Evolutionary conservation across 2,797 vertebrate species (phyloP).

Genomic region (Gouania willdenowi): DNA sequence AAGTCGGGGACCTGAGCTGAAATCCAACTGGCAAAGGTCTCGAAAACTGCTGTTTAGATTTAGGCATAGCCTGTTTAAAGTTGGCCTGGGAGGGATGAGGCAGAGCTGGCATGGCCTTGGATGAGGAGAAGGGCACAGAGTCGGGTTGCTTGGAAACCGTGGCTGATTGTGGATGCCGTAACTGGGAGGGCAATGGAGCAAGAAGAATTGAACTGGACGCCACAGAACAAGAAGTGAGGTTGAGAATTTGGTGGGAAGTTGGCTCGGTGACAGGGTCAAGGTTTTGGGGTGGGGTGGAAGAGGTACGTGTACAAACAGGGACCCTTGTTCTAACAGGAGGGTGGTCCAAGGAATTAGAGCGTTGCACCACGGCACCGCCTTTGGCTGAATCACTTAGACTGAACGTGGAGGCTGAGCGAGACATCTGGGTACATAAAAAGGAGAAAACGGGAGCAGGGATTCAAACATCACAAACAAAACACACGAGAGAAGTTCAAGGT

Average conservation of each 20-base stretch:
- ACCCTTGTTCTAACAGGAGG: conserved; percentile 68
- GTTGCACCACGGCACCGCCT: conserved; percentile 70
- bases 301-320: conserved; percentile 63
- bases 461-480: too few relatives aligned
- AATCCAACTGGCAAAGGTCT: conserved; percentile 5
- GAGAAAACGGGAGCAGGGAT: conserved; percentile 21
- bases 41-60: conserved; percentile 4
- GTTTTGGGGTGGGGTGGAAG: conserved; percentile 51
- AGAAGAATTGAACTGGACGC: conserved; percentile 12
- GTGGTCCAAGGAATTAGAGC: conserved; percentile 81
- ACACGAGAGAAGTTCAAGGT: too few relatives aligned
- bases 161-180: background rate
- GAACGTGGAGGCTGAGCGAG: conserved; percentile 78
- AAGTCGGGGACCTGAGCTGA: conserved; percentile 22
- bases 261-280: background rate
- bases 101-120: background rate
- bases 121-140: background rate
- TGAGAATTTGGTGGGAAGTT: conserved; percentile 1
- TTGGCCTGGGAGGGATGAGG: conserved; percentile 3
- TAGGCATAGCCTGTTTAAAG: conserved; percentile 8
- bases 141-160: background rate
- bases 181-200: conserved; percentile 6
- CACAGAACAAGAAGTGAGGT: background rate
- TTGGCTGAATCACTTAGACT: conserved; percentile 77
- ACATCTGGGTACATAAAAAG: conserved; percentile 75